Evolutionary conservation across 1,140 invertebrate species (phyloP).

Genomic region (Lepidurus packardi): DNA sequence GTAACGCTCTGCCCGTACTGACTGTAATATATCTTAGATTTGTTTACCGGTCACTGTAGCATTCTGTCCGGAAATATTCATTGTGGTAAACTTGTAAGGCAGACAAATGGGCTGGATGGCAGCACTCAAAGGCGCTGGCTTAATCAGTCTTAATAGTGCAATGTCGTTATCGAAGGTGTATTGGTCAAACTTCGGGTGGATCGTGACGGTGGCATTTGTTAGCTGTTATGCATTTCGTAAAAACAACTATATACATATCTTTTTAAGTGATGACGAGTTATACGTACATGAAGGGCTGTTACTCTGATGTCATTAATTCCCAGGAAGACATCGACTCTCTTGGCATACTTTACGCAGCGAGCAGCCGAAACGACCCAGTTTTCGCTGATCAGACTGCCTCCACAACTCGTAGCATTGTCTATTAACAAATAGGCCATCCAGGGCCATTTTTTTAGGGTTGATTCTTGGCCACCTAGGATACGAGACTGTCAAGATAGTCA

Average conservation of each 20-base stretch:
- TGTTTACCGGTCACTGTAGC: conserved; percentile 32
- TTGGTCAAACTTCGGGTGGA: conserved; percentile 46
- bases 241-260: not conserved
- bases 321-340: conserved; percentile 23
- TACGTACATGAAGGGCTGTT: not conserved
- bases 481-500: conserved; percentile 23
- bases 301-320: not conserved
- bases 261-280: not conserved
- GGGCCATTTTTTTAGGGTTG: conserved; percentile 23
- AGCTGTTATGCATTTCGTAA: not conserved
- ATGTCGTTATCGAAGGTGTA: conserved; percentile 59
- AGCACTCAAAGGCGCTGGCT: conserved; percentile 49
- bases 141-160: conserved; percentile 50
- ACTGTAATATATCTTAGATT: not conserved
- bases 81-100: conserved; percentile 51
- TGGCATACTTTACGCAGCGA: conserved; percentile 40
- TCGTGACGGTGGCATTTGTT: conserved; percentile 35
- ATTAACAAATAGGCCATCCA: conserved; percentile 19
- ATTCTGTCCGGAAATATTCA: conserved; percentile 46
- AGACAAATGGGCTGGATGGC: conserved; percentile 59
- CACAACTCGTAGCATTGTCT: conserved; percentile 39
- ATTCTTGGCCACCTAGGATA: conserved; percentile 9
- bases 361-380: conserved; percentile 48
- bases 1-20: not conserved
- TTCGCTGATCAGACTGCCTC: conserved; percentile 45